Conservation (phyloP, 2,113 vertebrate species). For the Oxyruncus cristatus region DNA sequence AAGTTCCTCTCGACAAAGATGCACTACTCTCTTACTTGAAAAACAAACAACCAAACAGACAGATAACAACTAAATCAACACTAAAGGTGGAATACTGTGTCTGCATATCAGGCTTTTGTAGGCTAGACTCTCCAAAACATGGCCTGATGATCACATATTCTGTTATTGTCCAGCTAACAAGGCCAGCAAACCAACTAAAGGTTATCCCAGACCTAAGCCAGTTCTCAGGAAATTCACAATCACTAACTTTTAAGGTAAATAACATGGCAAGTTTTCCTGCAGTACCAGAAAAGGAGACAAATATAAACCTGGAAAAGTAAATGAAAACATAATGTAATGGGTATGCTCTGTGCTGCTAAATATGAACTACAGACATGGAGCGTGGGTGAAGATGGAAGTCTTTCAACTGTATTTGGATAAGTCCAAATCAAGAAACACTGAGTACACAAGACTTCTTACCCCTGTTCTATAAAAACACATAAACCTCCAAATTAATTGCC, state of each 20-base stretch:
- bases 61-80: neutral
- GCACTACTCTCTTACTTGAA: neutral
- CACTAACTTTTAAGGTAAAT: neutral
- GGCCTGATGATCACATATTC: neutral
- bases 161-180: neutral
- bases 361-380: neutral
- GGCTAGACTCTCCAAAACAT: neutral
- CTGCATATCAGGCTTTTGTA: neutral
- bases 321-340: neutral
- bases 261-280: neutral
- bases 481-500: neutral
- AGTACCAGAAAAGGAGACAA: neutral
- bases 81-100: neutral
- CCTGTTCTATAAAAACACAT: neutral
- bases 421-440: neutral
- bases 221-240: neutral
- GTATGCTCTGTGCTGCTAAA: neutral
- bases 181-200: neutral
- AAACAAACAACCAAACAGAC: neutral
- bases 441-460: neutral
- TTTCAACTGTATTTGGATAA: neutral
- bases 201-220: neutral
- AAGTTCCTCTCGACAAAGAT: neutral
- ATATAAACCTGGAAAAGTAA: neutral
- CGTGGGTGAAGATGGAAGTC: neutral